Evolutionary conservation across 2,888 invertebrate species (phyloP), one percentile per base, ranked within the genome.

Genomic region (Agriotes lineatus): DNA sequence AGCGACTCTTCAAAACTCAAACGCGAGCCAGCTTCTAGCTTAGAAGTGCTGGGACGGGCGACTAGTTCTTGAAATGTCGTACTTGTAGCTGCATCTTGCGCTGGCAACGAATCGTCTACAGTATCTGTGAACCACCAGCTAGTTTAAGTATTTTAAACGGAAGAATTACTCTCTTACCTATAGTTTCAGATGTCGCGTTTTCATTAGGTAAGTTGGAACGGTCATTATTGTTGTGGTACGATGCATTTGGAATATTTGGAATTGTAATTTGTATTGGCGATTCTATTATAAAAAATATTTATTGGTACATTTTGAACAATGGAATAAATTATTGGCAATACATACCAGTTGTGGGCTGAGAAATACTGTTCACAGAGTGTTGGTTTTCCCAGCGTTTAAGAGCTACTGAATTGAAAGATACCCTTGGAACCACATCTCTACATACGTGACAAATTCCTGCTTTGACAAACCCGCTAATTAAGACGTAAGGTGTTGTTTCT

Each of bases 391-490:
- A 62, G 52, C 22, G 52, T 62, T 52, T 50, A 35, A 62, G 54
- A 20, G 62, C 62, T 35, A 25, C 52, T 52, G 62, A 52, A 62
- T 62, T 52, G 50, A 62, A 62, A 52, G 52, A 50, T 62, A 52
- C 63, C 37, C 35, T 19, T 37, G 63, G 39, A 6, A 63, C 54
- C 18, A 63, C 64, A 57, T 64, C 39, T 44, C 56, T 33, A 56
- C 44, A 44, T 44, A 64, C 16, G 56, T 70, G 72, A 52, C 12
- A 58, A 54, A 72, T 72, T 14, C 73, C 73, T 12, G 59, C 62
- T 62, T 19, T 19, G 73, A 52, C 44, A 50, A 73, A 73, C 9
- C 71, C 71, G 60, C 57, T 71, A 16, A 57, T 19, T 19, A 74
- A 52, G 18, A 72, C 52, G 10, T 66, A 44, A 30, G 66, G 52